Base-by-base conservation (phyloP, 2,113 vertebrate genomes). In the Rissa tridactyla region DNA sequence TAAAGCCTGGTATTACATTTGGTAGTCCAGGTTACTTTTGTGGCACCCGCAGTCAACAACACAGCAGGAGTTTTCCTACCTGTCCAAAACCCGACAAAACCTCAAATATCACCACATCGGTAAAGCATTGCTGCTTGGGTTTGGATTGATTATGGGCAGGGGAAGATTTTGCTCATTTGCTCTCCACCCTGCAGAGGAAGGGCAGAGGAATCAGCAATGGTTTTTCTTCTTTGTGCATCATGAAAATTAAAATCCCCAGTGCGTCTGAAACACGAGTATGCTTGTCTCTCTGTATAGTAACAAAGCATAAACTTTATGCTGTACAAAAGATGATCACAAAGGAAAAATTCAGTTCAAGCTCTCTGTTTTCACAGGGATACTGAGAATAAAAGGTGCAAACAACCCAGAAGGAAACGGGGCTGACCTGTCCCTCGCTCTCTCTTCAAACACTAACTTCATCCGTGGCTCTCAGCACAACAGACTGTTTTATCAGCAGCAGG, bases 251-350 rank as follows among this genome's bases (percentile, higher is more conserved):
- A 93, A 77, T 55, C 68, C 90, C 64, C 29, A 11, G 75, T 5
- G 73, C 0, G 0, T 51, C 10, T 82, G 36, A 80, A 91, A 73
- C 54, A 49, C 0, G 0, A 61, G 36, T 20, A n/a, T 25, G 40
- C 69, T 80, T 51, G 57, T 42, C 7, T 34, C n/a, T 72, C 79
- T 62, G 51, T 10, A 49, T 1, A 34, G 78, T 21, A 55, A 82
- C 80, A 73, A 73, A 82, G 78, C 7, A 0, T 29, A 49, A 86
- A 90, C 88, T 82, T 86, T 27, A 83, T 65, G 66, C 70, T 61
- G 40, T 54, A 62, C 82, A 72, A 69, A 72, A 76, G 36, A 61
- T 22, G 40, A 85, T 34, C 36, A 60, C 84, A 69, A 85, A 91
- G 54, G 82, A 54, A 94, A 80, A 80, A 86, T 22, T 65, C 78